Base-by-base conservation (phyloP, 2,888 invertebrate species). In the Thumatha senex region DNA sequence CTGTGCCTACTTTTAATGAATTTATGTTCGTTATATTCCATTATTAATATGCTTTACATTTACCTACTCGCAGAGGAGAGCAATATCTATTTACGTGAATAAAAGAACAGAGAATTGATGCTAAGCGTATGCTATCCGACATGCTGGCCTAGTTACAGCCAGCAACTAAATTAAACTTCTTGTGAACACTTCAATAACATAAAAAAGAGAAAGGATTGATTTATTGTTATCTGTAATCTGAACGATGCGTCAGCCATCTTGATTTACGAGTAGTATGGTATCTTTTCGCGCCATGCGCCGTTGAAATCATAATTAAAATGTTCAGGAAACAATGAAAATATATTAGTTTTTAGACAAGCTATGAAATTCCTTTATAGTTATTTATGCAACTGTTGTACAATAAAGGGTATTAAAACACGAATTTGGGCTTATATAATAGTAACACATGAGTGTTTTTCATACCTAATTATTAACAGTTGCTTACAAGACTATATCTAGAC, bases 161-260 rank as follows among this genome's bases (percentile, higher is more conserved):
- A 43, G 50, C 54, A 54, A 18, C 47, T 55, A 61, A 50, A 56
- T 49, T 62, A 60, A 60, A 56, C 55, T 51, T 35, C 51, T 57
- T 43, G 54, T 55, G 49, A 67, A 56, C 58, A 46, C 50, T 53
- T 63, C 56, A 52, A 54, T 56, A 65, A 48, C 42, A 46, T 56
- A 55, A 62, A 60, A 31, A 68, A 68, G 66, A 68, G 69, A 66
- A 68, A 68, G 66, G 56, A 66, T 58, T 68, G 68, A 63, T 62
- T 58, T 66, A 62, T 56, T 56, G 54, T 50, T 46, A 48, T 55
- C 49, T 56, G 56, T 46, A 35, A 48, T 55, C 49, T 56, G 56
- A 44, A 35, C 39, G 40, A 50, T 43, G 45, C 44, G 49, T 51
- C 58, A 43, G 49, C 52, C 58, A 67, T 63, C 50, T 61, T 64